A percentile compares a stretch with the other conserved stretches of the same genome.
Evolutionary conservation across 2,113 vertebrate genomes (phyloP).

Genomic region (Hiodon alosoides): DNA sequence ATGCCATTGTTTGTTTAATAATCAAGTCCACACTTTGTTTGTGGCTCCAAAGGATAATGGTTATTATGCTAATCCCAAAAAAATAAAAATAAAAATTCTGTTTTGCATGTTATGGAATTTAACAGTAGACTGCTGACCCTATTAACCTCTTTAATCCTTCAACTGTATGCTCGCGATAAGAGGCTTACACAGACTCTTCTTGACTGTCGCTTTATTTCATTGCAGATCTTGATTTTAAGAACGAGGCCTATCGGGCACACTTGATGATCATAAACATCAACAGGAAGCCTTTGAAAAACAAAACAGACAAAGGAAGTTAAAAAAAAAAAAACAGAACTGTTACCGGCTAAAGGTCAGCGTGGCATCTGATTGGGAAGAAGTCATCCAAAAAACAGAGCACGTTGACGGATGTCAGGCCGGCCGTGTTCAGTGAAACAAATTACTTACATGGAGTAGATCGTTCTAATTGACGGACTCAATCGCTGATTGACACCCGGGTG

Average conservation of each 20-base stretch:
- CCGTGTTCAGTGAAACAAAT: constrained; percentile 60
- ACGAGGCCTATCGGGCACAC: constrained; percentile 44
- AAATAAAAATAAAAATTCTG: constrained; percentile 28
- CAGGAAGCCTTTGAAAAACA: not conserved
- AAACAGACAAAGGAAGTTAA: not conserved
- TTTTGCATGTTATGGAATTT: constrained; percentile 46
- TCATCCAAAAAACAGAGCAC: constrained; percentile 60
- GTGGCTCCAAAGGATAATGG: constrained; percentile 39
- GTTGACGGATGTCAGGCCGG: constrained; percentile 58
- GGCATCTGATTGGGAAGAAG: constrained; percentile 58
- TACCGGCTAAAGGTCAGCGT: constrained; percentile 33
- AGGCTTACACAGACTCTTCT: constrained; percentile 40
- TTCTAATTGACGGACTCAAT: constrained; percentile 63
- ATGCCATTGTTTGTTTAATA: constrained; percentile 44
- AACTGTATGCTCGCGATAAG: constrained; percentile 52
- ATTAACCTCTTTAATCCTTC: constrained; percentile 59
- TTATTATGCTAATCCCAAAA: constrained; percentile 55
- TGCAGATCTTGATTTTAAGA: constrained; percentile 37
- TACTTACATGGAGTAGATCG: constrained; percentile 54
- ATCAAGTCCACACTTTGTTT: constrained; percentile 41
- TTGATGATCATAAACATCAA: constrained; percentile 36
- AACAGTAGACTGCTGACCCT: constrained; percentile 54
- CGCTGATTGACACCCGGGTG: constrained; percentile 55
- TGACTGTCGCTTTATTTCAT: constrained; percentile 14
- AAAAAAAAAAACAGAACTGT: not conserved